Evolutionary conservation across 2,888 invertebrate species (phyloP).

Genomic region (Ectemnius cavifrons): DNA sequence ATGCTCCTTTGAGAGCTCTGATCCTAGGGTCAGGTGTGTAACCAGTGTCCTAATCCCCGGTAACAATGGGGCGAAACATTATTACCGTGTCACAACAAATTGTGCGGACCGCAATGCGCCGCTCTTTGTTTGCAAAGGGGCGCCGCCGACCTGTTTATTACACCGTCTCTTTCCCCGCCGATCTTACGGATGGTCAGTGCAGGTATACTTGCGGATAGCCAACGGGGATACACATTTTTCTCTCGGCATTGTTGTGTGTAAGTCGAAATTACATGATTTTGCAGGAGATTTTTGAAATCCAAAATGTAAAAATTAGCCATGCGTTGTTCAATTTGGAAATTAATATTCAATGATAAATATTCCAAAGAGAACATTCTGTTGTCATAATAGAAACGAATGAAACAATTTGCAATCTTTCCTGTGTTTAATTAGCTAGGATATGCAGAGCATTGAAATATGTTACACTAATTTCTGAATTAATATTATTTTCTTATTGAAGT

Average conservation of each 20-base stretch:
- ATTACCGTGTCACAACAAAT: conserved; percentile 66
- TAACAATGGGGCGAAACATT: conserved; percentile 61
- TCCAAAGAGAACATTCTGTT: too few species aligned
- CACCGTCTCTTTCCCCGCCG: conserved; percentile 10
- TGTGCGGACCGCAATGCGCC: conserved; percentile 42
- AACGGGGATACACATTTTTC: background rate
- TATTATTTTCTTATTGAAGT: too few species aligned
- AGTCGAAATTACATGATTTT: too few species aligned
- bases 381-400: too few species aligned
- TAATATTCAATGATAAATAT: too few species aligned
- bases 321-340: too few species aligned
- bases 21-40: conserved; percentile 12
- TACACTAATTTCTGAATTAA: too few species aligned
- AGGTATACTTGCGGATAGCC: conserved; percentile 1
- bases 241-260: background rate
- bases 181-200: conserved; percentile 19
- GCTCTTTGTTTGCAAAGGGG: conserved; percentile 27
- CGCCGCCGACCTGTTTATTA: conserved; percentile 34
- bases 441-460: too few species aligned
- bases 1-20: conserved; percentile 1
- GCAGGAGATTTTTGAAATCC: too few species aligned
- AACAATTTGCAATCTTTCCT: too few species aligned
- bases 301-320: too few species aligned
- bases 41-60: conserved; percentile 52
- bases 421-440: too few species aligned